Evolutionary conservation across 2,888 invertebrate genomes (phyloP).

Genomic region (Nematopogon swammerdamellus): DNA sequence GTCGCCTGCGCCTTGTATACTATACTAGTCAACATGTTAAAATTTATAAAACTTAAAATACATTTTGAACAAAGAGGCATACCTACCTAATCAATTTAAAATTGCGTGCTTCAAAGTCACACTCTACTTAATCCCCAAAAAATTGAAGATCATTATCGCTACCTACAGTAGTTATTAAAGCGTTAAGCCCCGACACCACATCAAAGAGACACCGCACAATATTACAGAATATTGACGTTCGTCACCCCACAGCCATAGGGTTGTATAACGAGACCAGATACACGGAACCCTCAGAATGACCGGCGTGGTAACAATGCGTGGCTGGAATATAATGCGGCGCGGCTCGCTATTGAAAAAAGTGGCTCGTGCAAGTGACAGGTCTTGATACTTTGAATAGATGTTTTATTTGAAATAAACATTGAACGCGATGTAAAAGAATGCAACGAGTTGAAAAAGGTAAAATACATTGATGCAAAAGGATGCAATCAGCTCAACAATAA

Average conservation of each 20-base stretch:
- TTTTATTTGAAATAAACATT: too few relatives aligned
- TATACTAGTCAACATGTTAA: too few relatives aligned
- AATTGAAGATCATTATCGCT: background rate
- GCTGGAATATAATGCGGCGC: background rate
- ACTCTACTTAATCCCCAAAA: background rate
- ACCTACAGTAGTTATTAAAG: background rate
- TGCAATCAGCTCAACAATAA: too few relatives aligned
- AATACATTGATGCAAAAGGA: too few relatives aligned
- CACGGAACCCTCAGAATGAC: background rate
- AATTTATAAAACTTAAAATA: too few relatives aligned
- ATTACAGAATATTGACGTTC: background rate
- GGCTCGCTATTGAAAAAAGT: background rate
- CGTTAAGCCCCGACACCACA: background rate
- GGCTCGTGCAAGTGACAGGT: background rate
- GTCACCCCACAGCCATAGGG: background rate
- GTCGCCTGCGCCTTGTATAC: too few relatives aligned
- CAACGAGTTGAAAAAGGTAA: too few relatives aligned
- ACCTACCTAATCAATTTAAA: background rate
- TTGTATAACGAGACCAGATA: background rate
- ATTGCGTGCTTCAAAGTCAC: background rate
- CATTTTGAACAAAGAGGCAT: too few relatives aligned
- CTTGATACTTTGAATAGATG: background rate
- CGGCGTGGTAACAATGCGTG: background rate
- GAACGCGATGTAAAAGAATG: too few relatives aligned
- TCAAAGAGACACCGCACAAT: background rate